phyloP scores from a whole-genome alignment of 2,113 vertebrate species.

The Symphodus melops region DNA sequence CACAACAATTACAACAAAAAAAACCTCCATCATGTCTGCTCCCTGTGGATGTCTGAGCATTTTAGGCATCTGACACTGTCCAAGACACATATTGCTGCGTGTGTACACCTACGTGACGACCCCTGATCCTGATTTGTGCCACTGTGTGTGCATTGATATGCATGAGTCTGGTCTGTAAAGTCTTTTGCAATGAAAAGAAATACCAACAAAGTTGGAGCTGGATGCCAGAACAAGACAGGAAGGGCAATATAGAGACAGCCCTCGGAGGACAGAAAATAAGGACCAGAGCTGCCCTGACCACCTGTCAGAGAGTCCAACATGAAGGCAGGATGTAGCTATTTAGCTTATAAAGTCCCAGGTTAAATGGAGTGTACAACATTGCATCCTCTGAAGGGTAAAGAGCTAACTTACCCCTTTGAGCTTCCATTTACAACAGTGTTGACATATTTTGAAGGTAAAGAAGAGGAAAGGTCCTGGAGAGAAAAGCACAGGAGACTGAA shows the following conservation, averaged over 20 bases:
- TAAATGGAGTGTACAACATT: slow-evolving; percentile 66
- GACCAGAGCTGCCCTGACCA: slow-evolving; percentile 42
- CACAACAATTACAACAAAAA: slow-evolving; percentile 65
- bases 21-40: slow-evolving; percentile 50
- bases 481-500: slow-evolving; percentile 40
- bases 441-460: slow-evolving; percentile 34
- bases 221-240: slow-evolving; percentile 26
- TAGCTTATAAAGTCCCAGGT: slow-evolving; percentile 63
- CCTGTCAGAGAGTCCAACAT: slow-evolving; percentile 45
- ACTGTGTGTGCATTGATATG: slow-evolving; percentile 45
- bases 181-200: slow-evolving; percentile 14
- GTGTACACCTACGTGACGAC: slow-evolving; percentile 32
- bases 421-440: slow-evolving; percentile 23
- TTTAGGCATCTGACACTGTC: slow-evolving; percentile 67
- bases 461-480: slow-evolving; percentile 29
- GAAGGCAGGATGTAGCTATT: slow-evolving; percentile 47
- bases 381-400: slow-evolving; percentile 41
- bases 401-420: slow-evolving; percentile 30
- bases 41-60: slow-evolving; percentile 55
- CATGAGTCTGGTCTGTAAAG: slow-evolving; percentile 27
- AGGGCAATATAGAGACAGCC: slow-evolving; percentile 27
- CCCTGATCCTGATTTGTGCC: not conserved
- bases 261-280: slow-evolving; percentile 44
- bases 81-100: slow-evolving; percentile 54
- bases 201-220: slow-evolving; percentile 11